Evolutionary conservation across 2,113 vertebrate species (phyloP), one percentile per base, ranked within the genome.

Genomic region (Pyxicephalus adspersus): DNA sequence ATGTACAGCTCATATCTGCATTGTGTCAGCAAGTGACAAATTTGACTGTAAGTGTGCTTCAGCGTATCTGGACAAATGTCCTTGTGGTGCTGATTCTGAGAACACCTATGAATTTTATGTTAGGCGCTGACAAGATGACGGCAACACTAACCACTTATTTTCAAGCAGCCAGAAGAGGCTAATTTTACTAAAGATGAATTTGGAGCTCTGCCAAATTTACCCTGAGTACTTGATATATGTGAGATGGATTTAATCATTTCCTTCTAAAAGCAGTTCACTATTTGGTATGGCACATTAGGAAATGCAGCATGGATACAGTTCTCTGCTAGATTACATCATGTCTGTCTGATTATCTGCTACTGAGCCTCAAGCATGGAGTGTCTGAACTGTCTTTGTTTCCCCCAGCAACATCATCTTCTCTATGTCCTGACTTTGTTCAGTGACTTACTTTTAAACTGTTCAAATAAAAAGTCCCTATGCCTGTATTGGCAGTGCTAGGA

Each of bases 111-210:
- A 22, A 25, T 73, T 74, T 26, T 9, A 19, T 81, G 68, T 70
- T 81, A 74, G 60, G 79, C 61, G 28, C 22, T 80, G 34, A 58
- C 45, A 65, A 34, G 63, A 61, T 61, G 66, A 80, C 78, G 55
- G 78, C 57, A 51, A 25, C 25, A 55, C 64, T 38, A 38, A 60
- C 29, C 58, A 55, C 31, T 78, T 78, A 78, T 78, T 78, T 78
- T 58, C 55, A 78, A 58, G 76, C 52, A 68, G 50, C 23, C 76
- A 54, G 51, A 58, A 72, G 67, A 72, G 58, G 38, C 78, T 80
- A 64, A 74, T 81, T 73, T 81, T 81, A 34, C 22, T 60, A 61
- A 29, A 73, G 23, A 79, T 73, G 55, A 81, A 57, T 73, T 38
- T 81, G 70, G 68, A 81, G 29, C 22, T n/a, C 50, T 64, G 58